Evolutionary conservation across 1,140 invertebrate species (phyloP).

Genomic region (Macrostomum lignano): DNA sequence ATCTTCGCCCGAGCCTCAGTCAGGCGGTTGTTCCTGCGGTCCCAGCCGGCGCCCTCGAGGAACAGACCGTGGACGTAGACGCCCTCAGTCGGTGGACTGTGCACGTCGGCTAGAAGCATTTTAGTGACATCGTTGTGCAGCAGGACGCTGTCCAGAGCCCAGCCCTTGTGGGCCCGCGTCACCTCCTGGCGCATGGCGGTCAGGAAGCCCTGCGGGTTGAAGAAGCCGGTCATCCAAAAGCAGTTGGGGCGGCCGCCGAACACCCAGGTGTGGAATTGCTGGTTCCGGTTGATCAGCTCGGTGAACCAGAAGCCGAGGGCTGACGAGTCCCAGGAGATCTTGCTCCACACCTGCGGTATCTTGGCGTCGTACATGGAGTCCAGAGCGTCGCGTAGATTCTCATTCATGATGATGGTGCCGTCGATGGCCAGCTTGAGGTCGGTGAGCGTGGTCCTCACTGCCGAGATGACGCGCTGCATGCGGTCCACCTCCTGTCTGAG

Average conservation of each 20-base stretch:
- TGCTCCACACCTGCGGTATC: slow-evolving; percentile 52
- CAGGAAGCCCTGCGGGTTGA: slow-evolving; percentile 81
- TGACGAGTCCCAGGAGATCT: slow-evolving; percentile 84
- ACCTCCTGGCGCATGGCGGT: slow-evolving; percentile 94
- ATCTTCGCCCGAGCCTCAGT: slow-evolving; percentile 64
- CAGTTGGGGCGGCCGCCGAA: slow-evolving; percentile 41
- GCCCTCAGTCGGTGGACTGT: slow-evolving; percentile 51
- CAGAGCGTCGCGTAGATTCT: slow-evolving; percentile 50
- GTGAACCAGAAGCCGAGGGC: slow-evolving; percentile 91
- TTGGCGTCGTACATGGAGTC: slow-evolving; percentile 83
- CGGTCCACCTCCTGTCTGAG: slow-evolving; percentile 71
- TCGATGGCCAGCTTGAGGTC: slow-evolving; percentile 78
- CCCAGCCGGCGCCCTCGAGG: slow-evolving; percentile 66
- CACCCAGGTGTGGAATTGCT: slow-evolving; percentile 27
- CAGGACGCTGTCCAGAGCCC: slow-evolving; percentile 77
- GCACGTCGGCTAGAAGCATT: slow-evolving; percentile 52
- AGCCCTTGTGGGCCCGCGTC: slow-evolving; percentile 69
- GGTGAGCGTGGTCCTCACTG: slow-evolving; percentile 46
- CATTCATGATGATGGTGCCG: slow-evolving; percentile 84
- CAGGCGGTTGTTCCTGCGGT: slow-evolving; percentile 54
- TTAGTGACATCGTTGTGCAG: slow-evolving; percentile 74
- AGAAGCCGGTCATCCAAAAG: slow-evolving; percentile 95
- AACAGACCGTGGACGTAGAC: slow-evolving; percentile 77
- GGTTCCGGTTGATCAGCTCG: slow-evolving; percentile 57
- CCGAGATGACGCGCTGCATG: slow-evolving; percentile 53